Evolutionary conservation across 2,797 vertebrate genomes (phyloP), one percentile per base, ranked within the genome.

Genomic region (Salarias fasciatus): DNA sequence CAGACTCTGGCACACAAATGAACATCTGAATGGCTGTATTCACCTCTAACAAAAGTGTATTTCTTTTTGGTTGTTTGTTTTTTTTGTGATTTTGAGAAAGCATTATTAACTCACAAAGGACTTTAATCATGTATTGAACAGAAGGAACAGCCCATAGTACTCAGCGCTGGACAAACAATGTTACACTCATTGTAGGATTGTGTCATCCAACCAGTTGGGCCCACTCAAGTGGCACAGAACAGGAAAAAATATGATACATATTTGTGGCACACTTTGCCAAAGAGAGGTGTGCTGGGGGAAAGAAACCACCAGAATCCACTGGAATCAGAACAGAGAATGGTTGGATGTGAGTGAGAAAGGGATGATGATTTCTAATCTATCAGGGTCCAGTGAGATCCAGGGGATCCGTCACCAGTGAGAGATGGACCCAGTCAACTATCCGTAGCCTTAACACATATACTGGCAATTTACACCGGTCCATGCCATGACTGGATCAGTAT

Each of bases 351-450:
- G 42, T 70, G 62, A 72, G 67, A 72, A 43, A 41, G 56, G 57
- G 45, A 69, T 79, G 66, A 78, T 80, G 67, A 87, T 81, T 82
- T 80, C 51, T 87, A 86, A 86, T 84, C 53, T 75, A 72, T 51
- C 12, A 40, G 58, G 64, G 63, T 78, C 71, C 75, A 46, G 24
- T 0, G 11, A 69, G 69, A 79, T 75, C 49, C 63, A 79, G 53
- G 59, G 59, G 69, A 73, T 83, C 74, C 75, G 77, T 85, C 74
- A 76, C 69, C 69, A 73, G 66, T 60, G 72, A 49, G 38, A 77
- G 47, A 76, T 67, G 63, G 53, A 58, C 59, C 58, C 71, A 76
- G 73, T 67, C 69, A 82, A 69, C 81, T 59, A 79, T 71, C 67
- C 38, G 14, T 74, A 69, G 64, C 76, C 55, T 50, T 63, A 62